Percentiles rank a stretch among this genome's conserved stretches.
Evolutionary conservation across 1,140 invertebrate genomes (phyloP).

Genomic region (Saxidomus purpurata): DNA sequence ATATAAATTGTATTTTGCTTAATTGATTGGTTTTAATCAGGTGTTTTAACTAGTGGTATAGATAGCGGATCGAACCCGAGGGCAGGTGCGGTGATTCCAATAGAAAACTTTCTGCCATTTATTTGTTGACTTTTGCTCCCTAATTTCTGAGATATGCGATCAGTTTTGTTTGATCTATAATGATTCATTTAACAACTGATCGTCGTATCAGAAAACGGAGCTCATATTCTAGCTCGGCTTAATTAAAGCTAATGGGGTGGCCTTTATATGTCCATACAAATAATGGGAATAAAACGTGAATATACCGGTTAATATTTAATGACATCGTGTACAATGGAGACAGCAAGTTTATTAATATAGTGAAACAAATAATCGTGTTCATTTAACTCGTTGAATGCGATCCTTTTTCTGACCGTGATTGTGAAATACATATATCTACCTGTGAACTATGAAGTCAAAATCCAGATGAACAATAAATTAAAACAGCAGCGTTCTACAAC

Average conservation of each 20-base stretch:
- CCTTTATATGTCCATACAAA: slow-evolving; percentile 48
- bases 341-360: slow-evolving; percentile 34
- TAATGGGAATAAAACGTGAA: neutral
- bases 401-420: neutral
- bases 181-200: slow-evolving; percentile 36
- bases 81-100: slow-evolving; percentile 26
- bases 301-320: slow-evolving; percentile 47
- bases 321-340: slow-evolving; percentile 17
- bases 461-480: neutral
- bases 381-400: neutral
- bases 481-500: no score
- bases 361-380: slow-evolving; percentile 15
- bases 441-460: neutral
- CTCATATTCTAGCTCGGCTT: slow-evolving; percentile 35
- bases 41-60: slow-evolving; percentile 43
- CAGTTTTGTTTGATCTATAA: slow-evolving; percentile 42
- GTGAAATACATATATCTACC: neutral
- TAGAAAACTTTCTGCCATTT: slow-evolving; percentile 22
- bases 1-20: slow-evolving; percentile 62
- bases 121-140: slow-evolving; percentile 48
- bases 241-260: slow-evolving; percentile 55
- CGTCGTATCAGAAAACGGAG: neutral
- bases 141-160: slow-evolving; percentile 56
- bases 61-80: slow-evolving; percentile 11
- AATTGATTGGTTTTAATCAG: slow-evolving; percentile 58